phyloP scores from a whole-genome alignment of 2,888 invertebrate genomes.

The Chromoteleia sp. region DNA sequence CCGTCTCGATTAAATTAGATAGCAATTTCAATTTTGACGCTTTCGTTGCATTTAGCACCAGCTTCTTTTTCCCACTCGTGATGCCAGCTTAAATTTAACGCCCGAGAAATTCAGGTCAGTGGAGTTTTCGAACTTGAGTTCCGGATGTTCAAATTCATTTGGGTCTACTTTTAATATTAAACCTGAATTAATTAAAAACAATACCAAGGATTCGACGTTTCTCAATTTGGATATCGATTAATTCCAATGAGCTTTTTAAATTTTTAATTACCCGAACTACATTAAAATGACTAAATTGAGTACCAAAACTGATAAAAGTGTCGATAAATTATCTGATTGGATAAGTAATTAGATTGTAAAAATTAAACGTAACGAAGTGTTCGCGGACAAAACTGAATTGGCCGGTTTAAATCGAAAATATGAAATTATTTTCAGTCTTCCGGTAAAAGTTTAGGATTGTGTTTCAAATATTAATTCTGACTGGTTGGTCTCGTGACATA shows the following conservation, averaged over 20 bases:
- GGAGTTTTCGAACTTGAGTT: slow-evolving; percentile 21
- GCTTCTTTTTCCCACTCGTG: neutral
- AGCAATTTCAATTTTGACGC: neutral
- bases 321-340: neutral
- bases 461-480: too few species aligned
- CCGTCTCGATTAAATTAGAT: neutral
- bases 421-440: too few species aligned
- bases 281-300: neutral
- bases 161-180: slow-evolving; percentile 6
- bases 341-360: too few species aligned
- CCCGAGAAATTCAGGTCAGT: slow-evolving; percentile 20
- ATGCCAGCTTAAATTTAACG: slow-evolving; percentile 15
- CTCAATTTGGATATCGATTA: slow-evolving; percentile 3
- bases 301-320: neutral
- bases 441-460: too few species aligned
- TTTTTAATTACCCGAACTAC: neutral
- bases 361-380: too few species aligned
- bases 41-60: slow-evolving; percentile 12
- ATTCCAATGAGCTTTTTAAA: neutral
- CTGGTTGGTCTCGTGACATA: too few species aligned
- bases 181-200: slow-evolving; percentile 12
- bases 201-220: slow-evolving; percentile 1
- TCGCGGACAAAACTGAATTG: too few species aligned
- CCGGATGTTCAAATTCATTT: slow-evolving; percentile 7
- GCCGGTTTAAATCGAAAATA: too few species aligned